Evolutionary conservation across 92 coral and sea anemone species (phyloP), one percentile per base, ranked within the genome.

Genomic region (Chrysogorgia sp.): DNA sequence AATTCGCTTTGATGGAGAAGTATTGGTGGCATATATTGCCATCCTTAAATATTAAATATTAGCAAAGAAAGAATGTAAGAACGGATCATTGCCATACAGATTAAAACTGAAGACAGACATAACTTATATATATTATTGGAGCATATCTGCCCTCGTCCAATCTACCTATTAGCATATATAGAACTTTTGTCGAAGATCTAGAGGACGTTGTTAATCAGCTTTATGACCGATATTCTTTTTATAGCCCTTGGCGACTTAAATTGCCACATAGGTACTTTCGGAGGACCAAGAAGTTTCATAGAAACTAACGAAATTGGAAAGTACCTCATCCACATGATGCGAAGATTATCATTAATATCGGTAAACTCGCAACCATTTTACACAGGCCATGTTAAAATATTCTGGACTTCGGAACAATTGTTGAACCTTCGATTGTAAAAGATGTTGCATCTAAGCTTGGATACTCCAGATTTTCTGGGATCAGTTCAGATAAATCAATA

Each of bases 111-210:
- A 1, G 63, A 58, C 30, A 58, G 3, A 23, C 25, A 10, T 20
- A 58, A 58, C 23, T 23, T 58, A 3, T 58, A 23, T 58, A 58
- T 12, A 37, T 58, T 58, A 24, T 58, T 58, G 63, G 63, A 58
- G 32, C 10, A 58, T 58, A 58, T 24, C 23, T 58, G 13, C 63
- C 63, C 30, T 58, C 63, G 32, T 20, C 63, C 2, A 58, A 58
- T 31, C 30, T 17, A 58, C 63, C 32, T 19, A 13, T 60, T 60
- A 10, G 34, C 10, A 3, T 60, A 7, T 60, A 60, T 28, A 60
- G 28, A 30, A 34, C 22, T 22, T 3, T 32, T 56, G 1, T 19
- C 28, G 23, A 56, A 26, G 66, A 12, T 17, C 40, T 60, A 25
- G 66, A 60, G 1, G 66, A 26, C 34, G 35, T 60, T 19, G 28